Base-by-base conservation (phyloP, 2,113 vertebrate species). In the Sclerurus mexicanus region DNA sequence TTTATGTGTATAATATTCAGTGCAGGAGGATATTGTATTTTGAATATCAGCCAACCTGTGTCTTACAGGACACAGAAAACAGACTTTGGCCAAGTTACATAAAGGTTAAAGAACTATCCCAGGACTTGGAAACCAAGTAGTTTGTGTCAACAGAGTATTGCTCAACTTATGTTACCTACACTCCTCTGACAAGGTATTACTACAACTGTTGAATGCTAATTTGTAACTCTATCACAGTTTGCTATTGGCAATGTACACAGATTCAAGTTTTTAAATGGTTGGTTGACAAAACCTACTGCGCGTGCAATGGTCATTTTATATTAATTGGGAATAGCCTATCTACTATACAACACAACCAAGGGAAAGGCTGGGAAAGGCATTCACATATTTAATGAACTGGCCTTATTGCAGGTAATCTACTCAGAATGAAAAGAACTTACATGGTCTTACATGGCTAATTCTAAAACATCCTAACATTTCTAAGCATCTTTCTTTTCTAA, bases 141-240 rank as follows among this genome's bases (percentile, higher is more conserved):
- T 49, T 78, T 55, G 25, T 55, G n/a, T 23, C 10, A 62, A 49
- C 19, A 49, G 42, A 42, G 6, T 53, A 10, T 33, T 75, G 30
- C 7, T 90, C 16, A 52, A 30, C 11, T 25, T 76, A 5, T 0
- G 0, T 62, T 49, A 40, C n/a, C 25, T 4, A 3, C 49, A 37
- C 28, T 88, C 40, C 22, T 37, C 53, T 68, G 27, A 75, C 20
- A 75, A 59, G 12, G 6, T 64, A 20, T 47, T 72, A 55, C 23
- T 37, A 28, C 20, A 66, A 62, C 7, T 10, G 40, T 20, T 74
- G 53, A 74, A 53, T 42, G 27, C 10, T 37, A 53, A 30, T 60
- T 88, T 80, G 16, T 64, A 30, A 58, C 19, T 52, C 9, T 76
- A 28, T 9, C 46, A 55, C 20, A 53, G 5, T 6, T 64, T 85